Conservation (phyloP, 2,113 vertebrate genomes). For the Paralichthys olivaceus region DNA sequence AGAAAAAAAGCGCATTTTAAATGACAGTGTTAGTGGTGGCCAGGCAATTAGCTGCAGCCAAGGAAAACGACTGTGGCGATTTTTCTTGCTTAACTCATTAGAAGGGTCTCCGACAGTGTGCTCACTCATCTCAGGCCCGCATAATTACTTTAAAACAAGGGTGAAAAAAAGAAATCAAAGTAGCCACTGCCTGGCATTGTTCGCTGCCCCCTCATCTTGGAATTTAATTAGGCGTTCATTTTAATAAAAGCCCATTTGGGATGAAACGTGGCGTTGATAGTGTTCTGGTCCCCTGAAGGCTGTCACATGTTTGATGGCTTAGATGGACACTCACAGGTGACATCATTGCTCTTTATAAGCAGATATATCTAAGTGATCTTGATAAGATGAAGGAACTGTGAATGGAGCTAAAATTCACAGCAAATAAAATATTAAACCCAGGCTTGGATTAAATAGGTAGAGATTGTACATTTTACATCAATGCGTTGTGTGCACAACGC, state of each 20-base stretch:
- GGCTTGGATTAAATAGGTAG: constrained; percentile 11
- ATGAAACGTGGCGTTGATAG: constrained; percentile 81
- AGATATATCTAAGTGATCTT: constrained; percentile 54
- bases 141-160: constrained; percentile 87
- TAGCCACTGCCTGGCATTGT: constrained; percentile 83
- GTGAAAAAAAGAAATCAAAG: constrained; percentile 73
- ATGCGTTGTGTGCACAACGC: neutral
- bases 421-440: constrained; percentile 37
- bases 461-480: neutral
- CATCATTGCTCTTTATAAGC: constrained; percentile 57
- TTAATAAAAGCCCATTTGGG: constrained; percentile 86
- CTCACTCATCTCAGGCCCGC: constrained; percentile 86
- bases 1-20: constrained; percentile 69
- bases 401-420: constrained; percentile 26
- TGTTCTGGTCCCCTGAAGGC: constrained; percentile 66
- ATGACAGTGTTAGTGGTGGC: constrained; percentile 80
- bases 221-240: constrained; percentile 87
- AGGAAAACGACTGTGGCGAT: constrained; percentile 82
- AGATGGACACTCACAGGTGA: constrained; percentile 76
- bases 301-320: constrained; percentile 68
- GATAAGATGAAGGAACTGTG: constrained; percentile 47
- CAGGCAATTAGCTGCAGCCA: constrained; percentile 86
- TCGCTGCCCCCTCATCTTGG: constrained; percentile 80
- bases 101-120: constrained; percentile 80
- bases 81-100: constrained; percentile 88